Base-by-base conservation (phyloP, 2,113 vertebrate genomes). In the Chloroceryle aenea region DNA sequence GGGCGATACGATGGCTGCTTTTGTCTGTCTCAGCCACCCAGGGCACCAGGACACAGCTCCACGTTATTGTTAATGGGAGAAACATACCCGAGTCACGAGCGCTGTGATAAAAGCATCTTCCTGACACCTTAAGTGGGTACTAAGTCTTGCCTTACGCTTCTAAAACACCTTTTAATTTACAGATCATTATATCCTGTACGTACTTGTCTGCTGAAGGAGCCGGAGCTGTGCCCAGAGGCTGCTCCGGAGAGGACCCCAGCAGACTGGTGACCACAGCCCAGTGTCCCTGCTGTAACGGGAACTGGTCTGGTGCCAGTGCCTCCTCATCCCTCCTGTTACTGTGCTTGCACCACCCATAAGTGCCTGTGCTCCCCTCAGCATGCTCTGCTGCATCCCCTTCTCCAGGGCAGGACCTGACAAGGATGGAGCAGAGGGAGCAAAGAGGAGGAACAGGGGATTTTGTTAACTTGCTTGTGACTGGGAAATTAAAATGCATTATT, bases 401-500 rank as follows among this genome's bases (percentile, higher is more conserved):
- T 72, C 34, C 47, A 40, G 50, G 58, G 11, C 50, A 69, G n/a
- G 30, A 81, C n/a, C 40, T 7, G 14, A 14, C 0, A 3, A 40
- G 48, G 23, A 22, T 25, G 9, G 29, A 18, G 55, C 50, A 48
- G 50, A 74, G 42, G 29, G 34, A 93, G 47, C 23, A 68, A 43
- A 8, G 9, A 18, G 47, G 10, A 42, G 17, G 45, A 58, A 80
- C 7, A 0, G 0, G 10, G 30, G 32, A 2, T 10, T 68, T 45
- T 55, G 34, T 50, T 38, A 17, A 10, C 6, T 74, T 34, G 17
- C 52, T 85, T 69, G n/a, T 78, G 80, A 53, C 53, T 12, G 38
- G 42, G 52, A 94, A 91, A 95, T 85, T 72, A 48, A 95, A 96
- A 95, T 34, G 67, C 43, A 32, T 78, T 72, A 42, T 92, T 96